Base-by-base conservation (phyloP, 2,113 vertebrate genomes). In the Ceyx melanurus region DNA sequence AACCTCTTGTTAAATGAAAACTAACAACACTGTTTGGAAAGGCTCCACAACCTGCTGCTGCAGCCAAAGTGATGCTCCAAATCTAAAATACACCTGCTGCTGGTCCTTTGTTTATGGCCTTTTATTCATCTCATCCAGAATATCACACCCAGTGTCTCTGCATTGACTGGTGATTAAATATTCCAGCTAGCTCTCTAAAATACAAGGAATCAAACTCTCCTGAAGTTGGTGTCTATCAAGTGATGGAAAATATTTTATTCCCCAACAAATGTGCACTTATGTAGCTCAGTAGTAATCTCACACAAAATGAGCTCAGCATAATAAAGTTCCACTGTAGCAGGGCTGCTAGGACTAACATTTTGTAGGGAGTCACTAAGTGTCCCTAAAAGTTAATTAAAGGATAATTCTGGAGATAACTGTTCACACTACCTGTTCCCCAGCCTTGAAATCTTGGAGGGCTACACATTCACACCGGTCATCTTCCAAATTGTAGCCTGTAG, bases 391-490 rank as follows among this genome's bases (percentile, higher is more conserved):
- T 71, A 37, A 83, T 31, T 31, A 82, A 80, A 62, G 31, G 80
- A 68, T 19, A 31, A 20, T 35, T 40, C 67, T 10, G 11, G 13
- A 76, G 31, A 25, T 20, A 50, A 26, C 15, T 33, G 21, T 60
- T 64, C 57, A 89, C 16, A 33, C 65, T 94, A 99, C 99, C 99
- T 99, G 99, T 82, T 99, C 98, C 8, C 98, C 98, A 70, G 98
- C 95, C 94, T 98, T 98, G 94, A 99, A 99, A 91, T 99, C 99
- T 76, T 98, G 98, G 86, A 99, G 97, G 0, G 99, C 99, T 40
- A 99, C 99, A 72, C 99, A 99, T 91, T 99, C 99, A 43, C 99
- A 99, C 23, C 99, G 98, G 96, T 99, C 99, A n/a, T 99, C 99
- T 95, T 99, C 99, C 91, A 99, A 97, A 96, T 99, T 99, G 96